Evolutionary conservation across 2,888 invertebrate species (phyloP), one percentile per base, ranked within the genome.

Genomic region (Galerucella calmariensis): DNA sequence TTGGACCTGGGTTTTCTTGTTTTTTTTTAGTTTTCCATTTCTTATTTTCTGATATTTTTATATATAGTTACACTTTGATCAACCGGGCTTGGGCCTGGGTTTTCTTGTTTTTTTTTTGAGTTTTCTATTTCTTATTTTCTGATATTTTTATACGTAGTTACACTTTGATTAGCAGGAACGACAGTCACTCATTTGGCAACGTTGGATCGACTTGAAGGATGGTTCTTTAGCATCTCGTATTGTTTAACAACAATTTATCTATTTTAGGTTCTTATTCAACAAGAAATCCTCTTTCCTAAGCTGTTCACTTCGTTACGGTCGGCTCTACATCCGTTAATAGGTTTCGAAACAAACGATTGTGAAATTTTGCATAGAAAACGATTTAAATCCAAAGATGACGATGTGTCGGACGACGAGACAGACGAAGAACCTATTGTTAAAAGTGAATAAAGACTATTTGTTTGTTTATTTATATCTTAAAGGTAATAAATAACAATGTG

Each of bases 211-310:
- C 20, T 1, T 20, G 1, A 20, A 20, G 20, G 20, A 20, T 20
- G 20, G 20, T 1, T 20, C 20, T 20, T 20, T 20, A 20, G 20
- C 20, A 20, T 20, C 20, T 20, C 1, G 20, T 20, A 41, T 41
- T 41, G 8, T 41, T 41, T 65, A 16, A 63, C 3, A 11, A 24
- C 6, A 12, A 27, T 27, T 61, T 35, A 20, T 35, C 35, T 14
- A 16, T 44, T 65, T 44, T 20, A 65, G 63, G 63, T 95, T 70
- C 88, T 96, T 58, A 91, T 92, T 1, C 90, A 91, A 73, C 95
- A 95, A 80, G 96, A 96, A 85, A 90, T 92, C 10, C 84, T 92
- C 16, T 93, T 94, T 83, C 96, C 96, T 0, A 91, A 92, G 67
- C 87, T 96, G 53, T 96, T 93, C 85, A 89, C 90, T 83, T 94